A percentile compares a stretch with the other conserved stretches of the same genome.
phyloP scores from a whole-genome alignment of 1,140 invertebrate species.

The Chymomyza costata region DNA sequence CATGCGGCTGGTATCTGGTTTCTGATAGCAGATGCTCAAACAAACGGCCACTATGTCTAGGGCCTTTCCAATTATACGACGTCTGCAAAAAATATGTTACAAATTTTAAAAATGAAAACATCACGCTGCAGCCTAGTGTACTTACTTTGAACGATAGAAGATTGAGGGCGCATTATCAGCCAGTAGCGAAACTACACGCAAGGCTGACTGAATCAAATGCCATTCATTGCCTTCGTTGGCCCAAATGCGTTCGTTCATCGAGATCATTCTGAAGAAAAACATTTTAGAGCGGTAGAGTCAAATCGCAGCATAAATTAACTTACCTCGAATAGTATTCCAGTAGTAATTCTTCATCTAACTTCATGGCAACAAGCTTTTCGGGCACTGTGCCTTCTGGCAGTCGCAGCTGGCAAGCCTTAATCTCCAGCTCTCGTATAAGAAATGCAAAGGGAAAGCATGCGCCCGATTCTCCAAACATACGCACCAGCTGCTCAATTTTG shows the following conservation, averaged over 20 bases:
- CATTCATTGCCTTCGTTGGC: constrained; percentile 85
- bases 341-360: constrained; percentile 82
- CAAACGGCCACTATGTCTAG: constrained; percentile 82
- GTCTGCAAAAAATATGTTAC: constrained; percentile 68
- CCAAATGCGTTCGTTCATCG: constrained; percentile 85
- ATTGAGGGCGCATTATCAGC: constrained; percentile 57
- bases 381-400: constrained; percentile 83
- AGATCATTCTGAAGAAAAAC: constrained; percentile 78
- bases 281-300: background rate
- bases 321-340: constrained; percentile 84
- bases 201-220: constrained; percentile 83
- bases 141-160: constrained; percentile 59
- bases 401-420: constrained; percentile 82
- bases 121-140: background rate
- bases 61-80: constrained; percentile 79
- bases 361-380: constrained; percentile 81
- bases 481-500: constrained; percentile 84
- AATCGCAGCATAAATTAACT: constrained; percentile 50
- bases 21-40: constrained; percentile 81
- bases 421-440: constrained; percentile 84
- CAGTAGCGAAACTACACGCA: constrained; percentile 80
- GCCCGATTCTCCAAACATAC: constrained; percentile 83
- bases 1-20: constrained; percentile 78
- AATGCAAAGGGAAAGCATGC: constrained; percentile 88
- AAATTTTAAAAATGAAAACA: constrained; percentile 20